Evolutionary conservation across 2,888 invertebrate genomes (phyloP), one percentile per base, ranked within the genome.

Genomic region (Drosophila eohydei): DNA sequence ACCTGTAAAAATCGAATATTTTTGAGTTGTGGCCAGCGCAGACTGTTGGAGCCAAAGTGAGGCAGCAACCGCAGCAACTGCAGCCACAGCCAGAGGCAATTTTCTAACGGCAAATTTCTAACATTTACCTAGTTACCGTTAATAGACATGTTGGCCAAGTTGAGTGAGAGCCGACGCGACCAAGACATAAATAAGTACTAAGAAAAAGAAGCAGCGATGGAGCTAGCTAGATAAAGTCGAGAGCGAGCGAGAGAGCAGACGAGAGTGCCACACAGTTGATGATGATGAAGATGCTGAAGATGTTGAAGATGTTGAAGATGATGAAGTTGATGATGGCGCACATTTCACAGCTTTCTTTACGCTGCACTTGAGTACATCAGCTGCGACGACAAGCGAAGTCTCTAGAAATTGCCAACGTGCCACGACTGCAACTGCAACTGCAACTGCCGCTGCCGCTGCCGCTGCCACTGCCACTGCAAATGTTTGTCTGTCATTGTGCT

Each of bases 51-150:
- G 26, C 66, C 57, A 61, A 36, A 60, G 38, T 46, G 43, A 46
- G 73, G 57, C 75, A 71, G 38, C 68, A 66, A 73, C 61, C 52
- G 70, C 62, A 64, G 70, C 62, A 52, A 50, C 38, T 54, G 54
- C 54, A 58, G 50, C 57, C 36, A 34, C 60, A 63, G 48, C 51
- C 55, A 72, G 70, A 71, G 81, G 85, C 81, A 83, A 88, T 85
- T 85, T 87, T 81, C 80, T 90, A 87, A 87, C 86, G 90, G 86
- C 87, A 78, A 78, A 89, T 87, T 87, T 87, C 79, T 81, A 88
- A 76, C 86, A 87, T 90, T 88, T 87, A 87, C 90, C 86, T 74
- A 90, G 90, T 89, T 87, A 89, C 87, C 87, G 87, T 87, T 87
- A 89, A 87, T 87, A 89, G 89, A 86, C 89, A 86, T 83, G 74